Conservation (phyloP, 2,888 invertebrate species). For the Lithosia quadra region DNA sequence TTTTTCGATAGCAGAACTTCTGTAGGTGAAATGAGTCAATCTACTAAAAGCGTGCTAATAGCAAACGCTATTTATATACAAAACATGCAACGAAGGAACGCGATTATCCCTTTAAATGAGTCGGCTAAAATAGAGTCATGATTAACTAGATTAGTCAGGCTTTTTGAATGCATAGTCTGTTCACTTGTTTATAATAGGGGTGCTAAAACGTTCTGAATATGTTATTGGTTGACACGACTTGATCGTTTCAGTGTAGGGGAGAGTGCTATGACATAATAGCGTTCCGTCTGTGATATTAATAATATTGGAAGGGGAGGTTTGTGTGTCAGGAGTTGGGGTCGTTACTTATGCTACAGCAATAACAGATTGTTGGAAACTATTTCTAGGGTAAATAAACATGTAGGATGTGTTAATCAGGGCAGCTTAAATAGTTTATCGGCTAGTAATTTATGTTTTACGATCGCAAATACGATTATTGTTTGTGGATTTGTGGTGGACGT, state of each 20-base stretch:
- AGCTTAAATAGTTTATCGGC: background rate
- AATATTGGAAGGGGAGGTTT: background rate
- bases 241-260: conserved; percentile 9
- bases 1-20: conserved; percentile 13
- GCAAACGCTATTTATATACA: conserved; percentile 17
- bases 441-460: background rate
- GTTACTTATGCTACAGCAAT: background rate
- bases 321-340: background rate
- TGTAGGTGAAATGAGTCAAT: conserved; percentile 47
- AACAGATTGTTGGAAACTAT: background rate
- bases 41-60: conserved; percentile 47
- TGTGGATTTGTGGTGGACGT: background rate
- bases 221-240: conserved; percentile 20
- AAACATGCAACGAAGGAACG: conserved; percentile 28
- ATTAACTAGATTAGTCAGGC: conserved; percentile 47
- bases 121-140: conserved; percentile 46
- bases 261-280: conserved; percentile 4
- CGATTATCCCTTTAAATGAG: conserved; percentile 45
- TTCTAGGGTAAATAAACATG: background rate
- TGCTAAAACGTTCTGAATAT: conserved; percentile 27
- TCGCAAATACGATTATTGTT: background rate
- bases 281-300: conserved; percentile 3
- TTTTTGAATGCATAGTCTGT: conserved; percentile 27
- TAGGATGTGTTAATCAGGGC: background rate
- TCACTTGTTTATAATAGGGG: conserved; percentile 26